Percentiles rank a stretch among this genome's conserved stretches.
phyloP scores from a whole-genome alignment of 1,140 invertebrate genomes.

The Globodera rostochiensis region DNA sequence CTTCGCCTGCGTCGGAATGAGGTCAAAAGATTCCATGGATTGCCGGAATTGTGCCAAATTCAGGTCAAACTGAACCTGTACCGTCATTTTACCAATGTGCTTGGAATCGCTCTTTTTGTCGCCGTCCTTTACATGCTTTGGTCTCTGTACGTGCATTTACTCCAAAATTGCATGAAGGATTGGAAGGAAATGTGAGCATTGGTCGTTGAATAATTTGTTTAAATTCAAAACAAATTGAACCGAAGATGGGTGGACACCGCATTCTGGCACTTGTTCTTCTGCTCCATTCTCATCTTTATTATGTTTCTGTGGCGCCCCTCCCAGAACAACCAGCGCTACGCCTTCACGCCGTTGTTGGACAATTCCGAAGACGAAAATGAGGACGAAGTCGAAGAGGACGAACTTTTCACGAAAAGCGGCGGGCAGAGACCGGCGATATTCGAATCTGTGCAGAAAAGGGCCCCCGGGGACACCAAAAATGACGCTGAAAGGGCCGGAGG shows the following conservation, averaged over 20 bases:
- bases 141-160: slow-evolving; percentile 77
- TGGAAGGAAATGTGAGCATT: slow-evolving; percentile 78
- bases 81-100: slow-evolving; percentile 87
- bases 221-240: too few relatives aligned
- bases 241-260: slow-evolving; percentile 82
- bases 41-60: slow-evolving; percentile 70
- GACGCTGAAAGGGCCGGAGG: neutral
- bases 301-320: slow-evolving; percentile 92
- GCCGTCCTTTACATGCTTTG: slow-evolving; percentile 89
- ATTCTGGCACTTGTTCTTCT: slow-evolving; percentile 90
- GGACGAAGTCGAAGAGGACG: slow-evolving; percentile 47
- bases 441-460: slow-evolving; percentile 52
- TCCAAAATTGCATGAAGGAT: slow-evolving; percentile 70
- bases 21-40: slow-evolving; percentile 26
- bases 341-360: slow-evolving; percentile 86
- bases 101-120: slow-evolving; percentile 83
- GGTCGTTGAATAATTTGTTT: neutral
- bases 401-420: slow-evolving; percentile 43
- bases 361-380: slow-evolving; percentile 74
- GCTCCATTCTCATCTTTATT: slow-evolving; percentile 81
- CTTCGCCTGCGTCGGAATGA: slow-evolving; percentile 75
- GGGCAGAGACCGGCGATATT: slow-evolving; percentile 38
- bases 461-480: slow-evolving; percentile 19
- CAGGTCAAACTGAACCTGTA: slow-evolving; percentile 86
- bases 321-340: slow-evolving; percentile 89